phyloP scores from a whole-genome alignment of 2,113 vertebrate species.

The Chloebia gouldiae region DNA sequence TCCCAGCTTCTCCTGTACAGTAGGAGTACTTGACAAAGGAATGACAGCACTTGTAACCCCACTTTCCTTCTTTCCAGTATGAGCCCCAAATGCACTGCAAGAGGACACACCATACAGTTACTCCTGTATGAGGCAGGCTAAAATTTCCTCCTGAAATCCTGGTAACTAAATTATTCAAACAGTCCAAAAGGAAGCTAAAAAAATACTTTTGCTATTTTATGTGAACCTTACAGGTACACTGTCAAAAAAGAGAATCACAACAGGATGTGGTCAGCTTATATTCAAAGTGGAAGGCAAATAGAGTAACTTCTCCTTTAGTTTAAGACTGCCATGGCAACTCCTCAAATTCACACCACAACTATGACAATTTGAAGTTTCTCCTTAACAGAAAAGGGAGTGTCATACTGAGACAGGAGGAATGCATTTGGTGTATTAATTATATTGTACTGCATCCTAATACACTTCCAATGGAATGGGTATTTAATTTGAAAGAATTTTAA shows the following conservation, averaged over 20 bases:
- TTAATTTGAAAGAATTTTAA: background rate
- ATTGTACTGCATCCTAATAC: background rate
- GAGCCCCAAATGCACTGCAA: constrained; percentile 95
- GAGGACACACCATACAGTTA: background rate
- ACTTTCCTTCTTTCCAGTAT: constrained; percentile 92
- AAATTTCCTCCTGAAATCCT: background rate
- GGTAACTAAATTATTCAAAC: background rate
- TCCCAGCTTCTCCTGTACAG: constrained; percentile 91
- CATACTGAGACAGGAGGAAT: background rate
- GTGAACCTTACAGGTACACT: background rate
- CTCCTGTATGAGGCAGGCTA: background rate
- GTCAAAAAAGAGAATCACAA: background rate
- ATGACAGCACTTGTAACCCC: constrained; percentile 96
- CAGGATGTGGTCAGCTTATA: background rate
- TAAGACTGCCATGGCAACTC: background rate
- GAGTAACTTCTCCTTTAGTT: background rate
- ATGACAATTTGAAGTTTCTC: background rate
- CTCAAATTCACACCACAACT: background rate
- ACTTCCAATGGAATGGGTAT: background rate
- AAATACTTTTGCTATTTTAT: background rate
- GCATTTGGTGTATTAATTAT: background rate
- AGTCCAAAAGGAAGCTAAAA: background rate
- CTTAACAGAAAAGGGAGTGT: background rate
- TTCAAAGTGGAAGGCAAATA: background rate
- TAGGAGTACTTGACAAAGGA: constrained; percentile 97